These are phyloP conservation scores for Ips nitidus DNA, from an alignment of 1,140 invertebrate genomes.

Conservation along the genomic window DNA sequence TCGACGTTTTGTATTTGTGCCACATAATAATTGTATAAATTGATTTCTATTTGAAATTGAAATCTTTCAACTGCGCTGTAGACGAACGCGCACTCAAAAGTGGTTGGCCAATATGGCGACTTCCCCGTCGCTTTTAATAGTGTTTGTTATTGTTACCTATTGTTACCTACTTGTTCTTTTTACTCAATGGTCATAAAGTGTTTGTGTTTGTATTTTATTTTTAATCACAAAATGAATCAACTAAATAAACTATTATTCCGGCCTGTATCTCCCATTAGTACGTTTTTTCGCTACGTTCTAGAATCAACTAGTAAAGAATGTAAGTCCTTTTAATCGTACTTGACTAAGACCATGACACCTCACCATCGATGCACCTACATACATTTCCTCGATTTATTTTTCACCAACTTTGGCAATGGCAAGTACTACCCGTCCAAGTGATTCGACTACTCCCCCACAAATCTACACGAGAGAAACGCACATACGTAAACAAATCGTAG, in stretches of 20 bases:
- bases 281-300: background rate
- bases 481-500: slow-evolving; percentile 1
- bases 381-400: slow-evolving; percentile 4
- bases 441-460: no score
- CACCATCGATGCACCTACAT: slow-evolving; percentile 10
- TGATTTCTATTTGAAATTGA: no score
- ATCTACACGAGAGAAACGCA: no score
- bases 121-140: no score
- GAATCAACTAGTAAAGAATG: background rate
- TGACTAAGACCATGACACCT: slow-evolving; percentile 3
- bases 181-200: background rate
- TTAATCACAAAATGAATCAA: background rate
- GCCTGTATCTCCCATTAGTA: background rate
- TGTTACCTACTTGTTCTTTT: background rate
- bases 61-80: background rate
- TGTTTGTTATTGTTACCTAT: no score
- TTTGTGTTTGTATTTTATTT: background rate
- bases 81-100: background rate
- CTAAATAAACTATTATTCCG: background rate
- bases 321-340: background rate
- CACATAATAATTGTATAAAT: no score
- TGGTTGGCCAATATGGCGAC: no score
- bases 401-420: no score
- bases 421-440: no score
- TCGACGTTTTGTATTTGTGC: no score